A percentile compares a stretch with the other conserved stretches of the same genome.
These are phyloP conservation scores for Laticauda colubrina DNA, from an alignment of 2,113 vertebrate species.

Conservation along the genomic window DNA sequence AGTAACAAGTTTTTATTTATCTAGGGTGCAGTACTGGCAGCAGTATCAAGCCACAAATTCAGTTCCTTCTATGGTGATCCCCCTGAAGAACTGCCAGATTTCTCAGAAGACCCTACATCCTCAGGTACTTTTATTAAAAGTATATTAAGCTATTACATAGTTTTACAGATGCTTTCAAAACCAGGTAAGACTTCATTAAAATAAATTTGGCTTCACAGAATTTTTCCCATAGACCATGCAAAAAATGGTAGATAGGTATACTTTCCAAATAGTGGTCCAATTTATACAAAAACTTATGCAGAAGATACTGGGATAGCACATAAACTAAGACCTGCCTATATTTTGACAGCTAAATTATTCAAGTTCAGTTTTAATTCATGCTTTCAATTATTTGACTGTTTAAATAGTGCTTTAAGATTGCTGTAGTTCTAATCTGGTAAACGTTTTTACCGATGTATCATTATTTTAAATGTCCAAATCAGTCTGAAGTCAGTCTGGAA, in stretches of 20 bases:
- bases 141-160: slow-evolving; percentile 4
- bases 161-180: not conserved
- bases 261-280: not conserved
- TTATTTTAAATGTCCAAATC: not conserved
- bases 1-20: slow-evolving; percentile 49
- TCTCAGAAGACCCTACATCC: slow-evolving; percentile 94
- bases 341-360: not conserved
- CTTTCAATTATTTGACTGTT: not conserved
- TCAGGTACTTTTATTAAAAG: slow-evolving; percentile 81
- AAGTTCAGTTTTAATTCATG: not conserved
- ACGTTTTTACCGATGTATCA: not conserved
- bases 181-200: not conserved
- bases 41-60: slow-evolving; percentile 98
- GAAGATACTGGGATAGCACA: not conserved
- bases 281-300: not conserved
- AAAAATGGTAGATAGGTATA: not conserved
- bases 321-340: not conserved
- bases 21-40: slow-evolving; percentile 94
- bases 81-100: slow-evolving; percentile 94
- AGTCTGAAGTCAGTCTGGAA: not conserved
- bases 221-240: not conserved
- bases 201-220: not conserved
- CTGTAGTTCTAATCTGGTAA: not conserved
- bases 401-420: not conserved
- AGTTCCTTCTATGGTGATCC: slow-evolving; percentile 97